Percentiles rank a stretch among this genome's conserved stretches.
Conservation (phyloP, 2,888 invertebrate genomes). For the Drosophila incognita region DNA sequence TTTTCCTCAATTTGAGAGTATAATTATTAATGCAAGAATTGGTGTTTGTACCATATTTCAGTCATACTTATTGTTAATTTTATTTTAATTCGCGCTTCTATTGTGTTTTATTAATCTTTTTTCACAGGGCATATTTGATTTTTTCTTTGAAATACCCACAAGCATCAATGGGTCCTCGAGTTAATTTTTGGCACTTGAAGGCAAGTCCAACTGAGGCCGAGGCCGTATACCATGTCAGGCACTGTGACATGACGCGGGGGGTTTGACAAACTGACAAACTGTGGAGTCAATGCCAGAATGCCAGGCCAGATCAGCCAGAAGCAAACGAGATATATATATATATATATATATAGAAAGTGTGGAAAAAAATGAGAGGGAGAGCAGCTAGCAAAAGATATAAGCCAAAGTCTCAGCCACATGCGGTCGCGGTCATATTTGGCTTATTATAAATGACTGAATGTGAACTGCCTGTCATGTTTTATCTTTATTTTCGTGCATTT, state of each 20-base stretch:
- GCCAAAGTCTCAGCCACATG: constrained; percentile 48
- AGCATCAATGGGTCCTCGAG: background rate
- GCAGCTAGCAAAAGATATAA: background rate
- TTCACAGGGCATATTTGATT: background rate
- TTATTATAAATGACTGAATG: constrained; percentile 79
- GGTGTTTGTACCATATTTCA: background rate
- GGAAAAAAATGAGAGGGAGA: background rate
- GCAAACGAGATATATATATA: background rate
- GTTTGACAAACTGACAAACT: constrained; percentile 61
- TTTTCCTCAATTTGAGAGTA: background rate
- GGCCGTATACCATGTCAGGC: constrained; percentile 1
- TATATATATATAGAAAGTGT: background rate
- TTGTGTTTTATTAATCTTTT: background rate
- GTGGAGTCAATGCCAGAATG: constrained; percentile 7
- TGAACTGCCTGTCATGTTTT: constrained; percentile 80
- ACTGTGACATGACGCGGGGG: constrained; percentile 21
- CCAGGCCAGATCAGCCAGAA: constrained; percentile 13
- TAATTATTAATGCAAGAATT: background rate
- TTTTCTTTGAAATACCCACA: background rate
- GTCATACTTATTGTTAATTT: background rate
- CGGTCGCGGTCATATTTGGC: constrained; percentile 72
- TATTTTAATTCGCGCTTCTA: background rate
- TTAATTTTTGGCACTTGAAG: constrained; percentile 10
- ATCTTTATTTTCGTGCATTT: constrained; percentile 79
- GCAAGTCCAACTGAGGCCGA: background rate